Percentiles rank a stretch among this genome's conserved stretches.
Evolutionary conservation across 2,888 invertebrate species (phyloP).

Genomic region (Pheosia tremula): DNA sequence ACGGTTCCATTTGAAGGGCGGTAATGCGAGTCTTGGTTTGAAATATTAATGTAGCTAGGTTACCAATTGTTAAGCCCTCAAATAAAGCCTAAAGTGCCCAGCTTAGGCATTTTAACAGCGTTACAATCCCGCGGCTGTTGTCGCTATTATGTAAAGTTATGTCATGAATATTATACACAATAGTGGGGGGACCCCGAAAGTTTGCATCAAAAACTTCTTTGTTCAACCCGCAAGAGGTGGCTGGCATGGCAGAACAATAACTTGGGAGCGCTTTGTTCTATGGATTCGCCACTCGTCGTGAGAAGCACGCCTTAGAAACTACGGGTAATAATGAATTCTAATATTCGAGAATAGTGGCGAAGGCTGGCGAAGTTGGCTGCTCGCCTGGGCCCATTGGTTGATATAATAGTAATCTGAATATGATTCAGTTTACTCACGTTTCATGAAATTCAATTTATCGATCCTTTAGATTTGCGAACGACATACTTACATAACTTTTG

Average conservation of each 20-base stretch:
- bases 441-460: conserved; percentile 7
- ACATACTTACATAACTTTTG: neutral
- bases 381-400: conserved; percentile 37
- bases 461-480: conserved; percentile 2
- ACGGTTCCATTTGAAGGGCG: too few relatives aligned
- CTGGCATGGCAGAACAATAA: conserved; percentile 37
- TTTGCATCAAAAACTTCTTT: conserved; percentile 45
- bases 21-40: too few relatives aligned
- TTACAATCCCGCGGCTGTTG: conserved; percentile 35
- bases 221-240: conserved; percentile 33
- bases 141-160: conserved; percentile 35
- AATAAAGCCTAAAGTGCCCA: neutral
- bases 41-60: too few relatives aligned
- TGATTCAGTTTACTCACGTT: conserved; percentile 22
- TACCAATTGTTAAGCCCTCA: too few relatives aligned
- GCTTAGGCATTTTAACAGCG: conserved; percentile 9
- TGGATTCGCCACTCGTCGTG: conserved; percentile 35
- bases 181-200: conserved; percentile 27
- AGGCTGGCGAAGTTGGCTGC: conserved; percentile 28
- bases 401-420: conserved; percentile 42
- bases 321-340: conserved; percentile 40
- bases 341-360: conserved; percentile 30
- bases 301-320: conserved; percentile 36
- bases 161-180: conserved; percentile 39
- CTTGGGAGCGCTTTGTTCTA: conserved; percentile 48